Percentiles rank a stretch among this genome's conserved stretches.
These are phyloP conservation scores for Strigops habroptila DNA, from an alignment of 2,113 vertebrate genomes.

Conservation along the genomic window DNA sequence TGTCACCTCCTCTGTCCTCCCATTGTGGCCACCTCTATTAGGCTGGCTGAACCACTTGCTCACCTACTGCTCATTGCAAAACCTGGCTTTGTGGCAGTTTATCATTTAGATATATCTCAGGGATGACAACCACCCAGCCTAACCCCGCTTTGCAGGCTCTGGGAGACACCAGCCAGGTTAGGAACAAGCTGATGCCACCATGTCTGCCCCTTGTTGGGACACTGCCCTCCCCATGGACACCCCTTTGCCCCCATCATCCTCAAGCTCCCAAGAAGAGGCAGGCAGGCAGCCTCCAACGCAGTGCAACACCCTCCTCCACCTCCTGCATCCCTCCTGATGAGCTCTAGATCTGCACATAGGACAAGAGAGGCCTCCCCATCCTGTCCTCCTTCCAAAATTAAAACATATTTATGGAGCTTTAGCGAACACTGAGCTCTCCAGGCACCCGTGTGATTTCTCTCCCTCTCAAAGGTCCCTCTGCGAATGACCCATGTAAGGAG, in stretches of 20 bases:
- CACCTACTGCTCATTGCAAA: not conserved
- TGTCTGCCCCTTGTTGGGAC: not conserved
- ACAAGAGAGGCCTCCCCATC: not conserved
- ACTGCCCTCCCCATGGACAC: not conserved
- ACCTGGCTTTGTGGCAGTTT: not conserved
- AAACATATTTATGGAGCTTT: not conserved
- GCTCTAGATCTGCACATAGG: not conserved
- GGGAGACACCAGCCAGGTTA: not conserved
- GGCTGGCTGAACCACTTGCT: not conserved
- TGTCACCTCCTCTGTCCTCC: not conserved
- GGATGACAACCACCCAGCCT: not conserved
- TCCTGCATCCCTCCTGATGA: not conserved
- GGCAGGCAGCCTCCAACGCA: not conserved
- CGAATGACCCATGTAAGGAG: not conserved
- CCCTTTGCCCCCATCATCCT: not conserved
- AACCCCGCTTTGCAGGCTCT: not conserved
- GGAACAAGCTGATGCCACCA: not conserved
- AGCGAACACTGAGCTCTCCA: not conserved
- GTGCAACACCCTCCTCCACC: not conserved
- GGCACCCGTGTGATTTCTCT: rapidly evolving
- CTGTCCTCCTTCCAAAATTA: not conserved
- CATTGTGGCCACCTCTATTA: not conserved
- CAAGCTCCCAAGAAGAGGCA: not conserved
- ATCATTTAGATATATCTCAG: too few relatives aligned
- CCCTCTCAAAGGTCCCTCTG: not conserved